Base-by-base conservation (phyloP, 2,113 vertebrate species). In the Stegastes partitus region DNA sequence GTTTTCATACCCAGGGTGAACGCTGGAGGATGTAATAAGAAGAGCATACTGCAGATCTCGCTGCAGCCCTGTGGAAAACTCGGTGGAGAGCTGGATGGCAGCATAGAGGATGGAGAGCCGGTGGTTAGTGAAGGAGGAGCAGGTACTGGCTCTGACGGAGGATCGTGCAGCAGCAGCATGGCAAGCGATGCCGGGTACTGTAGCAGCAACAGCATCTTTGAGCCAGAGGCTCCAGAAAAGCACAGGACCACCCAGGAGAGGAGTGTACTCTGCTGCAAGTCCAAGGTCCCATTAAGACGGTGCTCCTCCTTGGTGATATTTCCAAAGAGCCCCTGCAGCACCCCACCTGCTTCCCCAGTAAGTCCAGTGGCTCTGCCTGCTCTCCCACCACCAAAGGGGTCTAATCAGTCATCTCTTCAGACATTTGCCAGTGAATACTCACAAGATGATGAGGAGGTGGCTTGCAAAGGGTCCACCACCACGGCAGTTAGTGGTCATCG, bases 221-320 rank as follows among this genome's bases (percentile, higher is more conserved):
- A 96, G 73, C 94, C 95, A 76, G 95, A 97, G 49, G 73, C 87
- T 66, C 28, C 86, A 45, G 96, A 96, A 49, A 93, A 95, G 55
- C 93, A 79, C 26, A 85, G 90, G 75, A 83, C 80, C 34, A 91
- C 82, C 50, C 87, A 87, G 25, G 89, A 92, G 68, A 93, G 88
- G 71, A 56, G 83, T 70, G 84, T 91, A 9, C 84, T 58, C 66
- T 93, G 89, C 81, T 88, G 82, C 66, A 95, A 94, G 67, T 82
- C 92, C 1, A 96, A 94, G 89, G 90, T 94, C 64, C 96, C 97
- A 0, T 90, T 98, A 23, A 95, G 96, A 77, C 96, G 97, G 14
- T 99, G 97, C 88, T 98, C 97, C 1, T 99, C 98, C 0, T 88
- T 99, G 89, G 96, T 99, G 61, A 96, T 99, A 88, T 98, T 98